These are phyloP conservation scores for Cyphomyrus plagiostoma DNA, from an alignment of 2,113 vertebrate genomes.

Conservation along the genomic window DNA sequence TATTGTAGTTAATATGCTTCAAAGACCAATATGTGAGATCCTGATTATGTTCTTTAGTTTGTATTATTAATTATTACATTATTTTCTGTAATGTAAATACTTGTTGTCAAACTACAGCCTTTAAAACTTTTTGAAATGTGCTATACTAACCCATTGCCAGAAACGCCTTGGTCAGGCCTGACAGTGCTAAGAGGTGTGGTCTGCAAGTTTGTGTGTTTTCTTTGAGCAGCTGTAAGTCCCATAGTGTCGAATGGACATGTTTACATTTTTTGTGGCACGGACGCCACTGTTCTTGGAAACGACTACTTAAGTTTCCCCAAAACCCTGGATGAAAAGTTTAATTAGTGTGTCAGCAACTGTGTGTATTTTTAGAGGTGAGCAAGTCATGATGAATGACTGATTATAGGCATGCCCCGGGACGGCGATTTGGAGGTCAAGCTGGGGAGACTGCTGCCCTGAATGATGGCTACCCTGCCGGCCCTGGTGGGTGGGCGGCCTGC, in stretches of 20 bases:
- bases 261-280: neutral
- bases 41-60: neutral
- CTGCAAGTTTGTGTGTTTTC: neutral
- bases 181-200: neutral
- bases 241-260: neutral
- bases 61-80: neutral
- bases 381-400: slow-evolving; percentile 7
- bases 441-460: neutral
- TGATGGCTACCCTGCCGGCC: slow-evolving; percentile 15
- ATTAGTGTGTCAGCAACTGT: neutral
- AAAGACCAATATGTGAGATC: neutral
- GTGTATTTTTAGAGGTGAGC: neutral
- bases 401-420: neutral
- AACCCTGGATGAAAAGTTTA: neutral
- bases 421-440: neutral
- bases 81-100: neutral
- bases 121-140: neutral
- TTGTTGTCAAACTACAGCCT: neutral
- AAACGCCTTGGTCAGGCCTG: neutral
- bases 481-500: slow-evolving; percentile 22
- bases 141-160: neutral
- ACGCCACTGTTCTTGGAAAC: neutral
- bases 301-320: neutral
- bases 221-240: neutral
- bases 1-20: neutral